Evolutionary conservation across 2,797 vertebrate species (phyloP).

Genomic region (Oceanodroma leucorhoa): DNA sequence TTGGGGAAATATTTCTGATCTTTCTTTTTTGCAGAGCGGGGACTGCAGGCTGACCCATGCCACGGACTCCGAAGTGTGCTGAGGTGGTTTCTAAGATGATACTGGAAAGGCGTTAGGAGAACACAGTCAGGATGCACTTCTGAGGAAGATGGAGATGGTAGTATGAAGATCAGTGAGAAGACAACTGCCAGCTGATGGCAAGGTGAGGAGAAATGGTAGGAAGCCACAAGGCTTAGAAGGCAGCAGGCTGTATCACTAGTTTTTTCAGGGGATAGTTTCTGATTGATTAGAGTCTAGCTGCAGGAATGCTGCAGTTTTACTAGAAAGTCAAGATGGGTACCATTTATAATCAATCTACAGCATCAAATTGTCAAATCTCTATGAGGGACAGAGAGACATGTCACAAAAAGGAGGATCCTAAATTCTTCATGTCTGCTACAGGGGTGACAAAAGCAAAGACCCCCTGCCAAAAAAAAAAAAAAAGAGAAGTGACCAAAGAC

Average conservation of each 20-base stretch:
- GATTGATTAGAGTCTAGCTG: background rate
- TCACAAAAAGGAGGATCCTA: background rate
- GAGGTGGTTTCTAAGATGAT: background rate
- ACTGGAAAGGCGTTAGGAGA: background rate
- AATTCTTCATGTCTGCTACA: background rate
- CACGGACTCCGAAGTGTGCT: background rate
- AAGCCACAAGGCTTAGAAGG: background rate
- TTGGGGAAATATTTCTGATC: background rate
- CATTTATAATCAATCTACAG: background rate
- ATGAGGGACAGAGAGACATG: fast-evolving
- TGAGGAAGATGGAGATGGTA: background rate
- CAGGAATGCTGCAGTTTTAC: background rate
- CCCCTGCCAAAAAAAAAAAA: fast-evolving
- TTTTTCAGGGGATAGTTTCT: background rate
- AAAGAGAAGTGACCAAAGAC: background rate
- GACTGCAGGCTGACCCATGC: background rate
- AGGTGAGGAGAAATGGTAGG: background rate
- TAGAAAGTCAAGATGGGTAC: background rate
- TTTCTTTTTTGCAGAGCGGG: background rate
- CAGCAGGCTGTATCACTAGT: background rate
- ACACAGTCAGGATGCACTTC: background rate
- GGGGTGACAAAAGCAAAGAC: background rate
- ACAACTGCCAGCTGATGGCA: background rate
- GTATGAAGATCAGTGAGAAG: background rate
- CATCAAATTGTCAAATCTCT: background rate